These are phyloP conservation scores for Idaea straminata DNA, from an alignment of 2,888 invertebrate genomes.

Conservation along the genomic window DNA sequence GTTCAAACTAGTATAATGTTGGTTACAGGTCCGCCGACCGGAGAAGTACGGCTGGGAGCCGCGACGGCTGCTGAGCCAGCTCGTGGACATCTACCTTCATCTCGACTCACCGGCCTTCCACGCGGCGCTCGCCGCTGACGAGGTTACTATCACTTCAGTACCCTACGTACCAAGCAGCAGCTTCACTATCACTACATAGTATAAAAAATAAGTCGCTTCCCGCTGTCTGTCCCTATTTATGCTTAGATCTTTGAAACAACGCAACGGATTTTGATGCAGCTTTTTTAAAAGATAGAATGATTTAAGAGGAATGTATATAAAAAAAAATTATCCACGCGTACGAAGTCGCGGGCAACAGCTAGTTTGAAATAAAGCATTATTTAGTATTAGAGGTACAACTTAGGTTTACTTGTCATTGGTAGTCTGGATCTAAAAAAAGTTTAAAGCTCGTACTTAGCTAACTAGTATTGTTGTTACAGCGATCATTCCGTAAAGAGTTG, in stretches of 20 bases:
- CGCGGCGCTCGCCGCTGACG: slow-evolving; percentile 95
- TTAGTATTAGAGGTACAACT: not conserved
- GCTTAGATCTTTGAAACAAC: no score
- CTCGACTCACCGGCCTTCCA: slow-evolving; percentile 95
- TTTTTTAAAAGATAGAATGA: no score
- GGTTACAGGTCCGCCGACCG: slow-evolving; percentile 88
- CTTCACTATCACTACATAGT: no score
- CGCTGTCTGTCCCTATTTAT: no score
- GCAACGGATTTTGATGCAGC: no score
- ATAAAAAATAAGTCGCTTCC: no score
- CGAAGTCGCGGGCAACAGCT: not conserved
- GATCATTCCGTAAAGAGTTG: slow-evolving; percentile 95
- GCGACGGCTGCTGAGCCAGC: slow-evolving; percentile 91
- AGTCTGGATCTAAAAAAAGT: no score
- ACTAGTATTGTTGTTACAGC: slow-evolving; percentile 69
- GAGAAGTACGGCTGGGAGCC: slow-evolving; percentile 99
- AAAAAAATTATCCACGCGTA: no score
- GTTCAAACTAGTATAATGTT: not conserved
- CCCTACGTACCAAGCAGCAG: not conserved
- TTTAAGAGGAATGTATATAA: no score
- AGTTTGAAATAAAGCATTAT: not conserved
- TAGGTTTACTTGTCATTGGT: not conserved
- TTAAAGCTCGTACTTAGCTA: no score
- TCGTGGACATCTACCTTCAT: slow-evolving; percentile 98
- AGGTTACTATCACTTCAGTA: slow-evolving; percentile 79